Percentiles rank a stretch among this genome's conserved stretches.
These are phyloP conservation scores for Dasypolia templi DNA, from an alignment of 2,888 invertebrate genomes.

Conservation along the genomic window DNA sequence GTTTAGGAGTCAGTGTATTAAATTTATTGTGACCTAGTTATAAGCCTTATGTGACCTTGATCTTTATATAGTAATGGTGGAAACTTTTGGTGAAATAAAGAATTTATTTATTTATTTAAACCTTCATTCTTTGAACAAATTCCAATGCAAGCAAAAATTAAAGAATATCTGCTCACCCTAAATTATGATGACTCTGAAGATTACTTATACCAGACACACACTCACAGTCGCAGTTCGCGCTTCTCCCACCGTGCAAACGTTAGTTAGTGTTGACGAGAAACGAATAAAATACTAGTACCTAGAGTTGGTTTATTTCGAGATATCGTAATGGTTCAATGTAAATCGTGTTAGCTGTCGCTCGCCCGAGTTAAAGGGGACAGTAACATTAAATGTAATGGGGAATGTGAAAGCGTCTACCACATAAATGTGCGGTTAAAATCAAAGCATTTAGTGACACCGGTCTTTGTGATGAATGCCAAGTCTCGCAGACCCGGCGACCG, in stretches of 20 bases:
- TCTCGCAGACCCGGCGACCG: neutral
- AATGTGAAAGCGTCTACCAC: neutral
- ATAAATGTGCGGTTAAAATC: neutral
- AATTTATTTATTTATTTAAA: no score
- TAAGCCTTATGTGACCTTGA: no score
- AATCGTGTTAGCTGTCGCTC: neutral
- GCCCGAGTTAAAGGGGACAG: neutral
- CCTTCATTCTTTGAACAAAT: no score
- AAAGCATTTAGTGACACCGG: conserved; percentile 14
- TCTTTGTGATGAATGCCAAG: conserved; percentile 26
- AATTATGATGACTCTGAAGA: no score
- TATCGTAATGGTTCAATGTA: neutral
- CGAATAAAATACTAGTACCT: neutral
- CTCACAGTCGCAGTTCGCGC: no score
- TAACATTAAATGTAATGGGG: neutral
- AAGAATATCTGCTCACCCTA: no score
- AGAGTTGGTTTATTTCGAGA: neutral
- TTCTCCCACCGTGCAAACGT: neutral
- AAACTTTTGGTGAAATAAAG: no score
- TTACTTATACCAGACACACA: no score
- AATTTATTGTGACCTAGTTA: no score
- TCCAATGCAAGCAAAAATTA: no score
- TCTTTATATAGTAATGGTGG: no score
- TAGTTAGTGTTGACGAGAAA: neutral
- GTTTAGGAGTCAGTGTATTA: no score